A percentile compares a stretch with the other conserved stretches of the same genome.
phyloP scores from a whole-genome alignment of 2,888 invertebrate species.

The Trissonchulus latispiculum region DNA sequence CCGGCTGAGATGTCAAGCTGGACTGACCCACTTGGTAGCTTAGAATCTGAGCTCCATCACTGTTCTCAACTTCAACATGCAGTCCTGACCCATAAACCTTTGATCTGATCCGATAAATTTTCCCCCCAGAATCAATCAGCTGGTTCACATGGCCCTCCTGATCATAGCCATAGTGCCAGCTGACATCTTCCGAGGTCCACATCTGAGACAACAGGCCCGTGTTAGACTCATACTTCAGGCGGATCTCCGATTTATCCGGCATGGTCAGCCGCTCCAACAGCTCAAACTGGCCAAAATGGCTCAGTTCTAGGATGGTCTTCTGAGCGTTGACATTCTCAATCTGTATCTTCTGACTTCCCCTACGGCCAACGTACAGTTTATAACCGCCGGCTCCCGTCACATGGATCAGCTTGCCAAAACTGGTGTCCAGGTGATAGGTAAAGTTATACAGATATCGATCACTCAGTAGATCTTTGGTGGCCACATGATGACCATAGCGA shows the following conservation, averaged over 20 bases:
- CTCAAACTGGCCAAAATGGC: conserved; percentile 34
- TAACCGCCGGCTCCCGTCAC: conserved; percentile 82
- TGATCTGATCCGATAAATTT: conserved; percentile 42
- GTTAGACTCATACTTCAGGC: conserved; percentile 26
- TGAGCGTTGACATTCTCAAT: conserved; percentile 45
- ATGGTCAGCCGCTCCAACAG: conserved; percentile 29
- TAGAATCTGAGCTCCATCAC: too few species aligned
- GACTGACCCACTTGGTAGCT: too few species aligned
- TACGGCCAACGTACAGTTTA: conserved; percentile 54
- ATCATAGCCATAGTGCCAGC: conserved; percentile 82
- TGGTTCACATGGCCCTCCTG: conserved; percentile 72
- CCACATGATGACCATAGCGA: conserved; percentile 81
- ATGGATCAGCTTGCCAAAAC: conserved; percentile 81
- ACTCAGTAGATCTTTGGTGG: conserved; percentile 61
- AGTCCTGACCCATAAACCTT: not conserved
- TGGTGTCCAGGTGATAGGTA: conserved; percentile 89
- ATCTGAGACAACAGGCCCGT: conserved; percentile 52
- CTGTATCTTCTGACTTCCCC: conserved; percentile 3
- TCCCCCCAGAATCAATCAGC: conserved; percentile 80
- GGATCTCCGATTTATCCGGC: conserved; percentile 9
- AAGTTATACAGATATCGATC: conserved; percentile 87
- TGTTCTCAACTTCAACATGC: not conserved
- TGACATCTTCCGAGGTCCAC: conserved; percentile 60
- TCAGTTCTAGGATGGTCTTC: conserved; percentile 40
- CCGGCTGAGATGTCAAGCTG: not conserved